Evolutionary conservation across 30 jellyfish, hydroid and myxozoan species (phyloP).

Genomic region (Aurelia aurita): DNA sequence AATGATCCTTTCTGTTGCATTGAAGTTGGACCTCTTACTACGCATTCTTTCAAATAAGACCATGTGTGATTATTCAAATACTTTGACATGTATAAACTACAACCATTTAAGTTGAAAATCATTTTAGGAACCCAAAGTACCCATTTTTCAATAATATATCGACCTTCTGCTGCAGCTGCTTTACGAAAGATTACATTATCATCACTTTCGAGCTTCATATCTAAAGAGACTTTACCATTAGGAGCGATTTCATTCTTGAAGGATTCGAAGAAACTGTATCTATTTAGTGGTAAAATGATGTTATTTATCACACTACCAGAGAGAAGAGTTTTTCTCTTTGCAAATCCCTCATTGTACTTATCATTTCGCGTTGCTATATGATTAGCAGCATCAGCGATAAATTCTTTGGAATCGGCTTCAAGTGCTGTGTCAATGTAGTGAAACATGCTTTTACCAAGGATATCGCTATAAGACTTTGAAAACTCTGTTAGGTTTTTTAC

Average conservation of each 20-base stretch:
- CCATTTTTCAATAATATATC: slow-evolving; percentile 7
- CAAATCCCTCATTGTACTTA: slow-evolving; percentile 53
- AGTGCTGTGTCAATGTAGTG: slow-evolving; percentile 44
- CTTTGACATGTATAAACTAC: slow-evolving; percentile 1
- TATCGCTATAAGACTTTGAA: slow-evolving; percentile 37
- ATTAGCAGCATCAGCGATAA: no score
- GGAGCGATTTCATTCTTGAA: slow-evolving; percentile 34
- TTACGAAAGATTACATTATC: slow-evolving; percentile 38
- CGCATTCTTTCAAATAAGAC: slow-evolving; percentile 16
- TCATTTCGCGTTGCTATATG: no score
- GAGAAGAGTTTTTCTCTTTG: slow-evolving; percentile 43
- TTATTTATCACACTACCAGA: slow-evolving; percentile 21
- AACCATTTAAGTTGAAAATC: slow-evolving; percentile 12
- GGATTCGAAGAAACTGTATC: slow-evolving; percentile 32
- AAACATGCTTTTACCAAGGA: slow-evolving; percentile 23
- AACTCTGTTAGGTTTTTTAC: slow-evolving; percentile 23
- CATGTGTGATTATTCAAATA: slow-evolving; percentile 12
- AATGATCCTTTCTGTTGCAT: slow-evolving; percentile 12
- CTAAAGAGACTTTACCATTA: slow-evolving; percentile 24
- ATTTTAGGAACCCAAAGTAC: slow-evolving; percentile 45
- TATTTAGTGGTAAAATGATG: slow-evolving; percentile 17
- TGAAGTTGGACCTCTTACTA: slow-evolving; percentile 9
- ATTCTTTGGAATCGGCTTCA: no score
- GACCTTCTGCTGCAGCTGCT: slow-evolving; percentile 20
- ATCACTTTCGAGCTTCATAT: slow-evolving; percentile 28